Percentiles rank a stretch among this genome's conserved stretches.
Conservation (phyloP, 2,797 vertebrate species). For the Linurgus olivaceus region DNA sequence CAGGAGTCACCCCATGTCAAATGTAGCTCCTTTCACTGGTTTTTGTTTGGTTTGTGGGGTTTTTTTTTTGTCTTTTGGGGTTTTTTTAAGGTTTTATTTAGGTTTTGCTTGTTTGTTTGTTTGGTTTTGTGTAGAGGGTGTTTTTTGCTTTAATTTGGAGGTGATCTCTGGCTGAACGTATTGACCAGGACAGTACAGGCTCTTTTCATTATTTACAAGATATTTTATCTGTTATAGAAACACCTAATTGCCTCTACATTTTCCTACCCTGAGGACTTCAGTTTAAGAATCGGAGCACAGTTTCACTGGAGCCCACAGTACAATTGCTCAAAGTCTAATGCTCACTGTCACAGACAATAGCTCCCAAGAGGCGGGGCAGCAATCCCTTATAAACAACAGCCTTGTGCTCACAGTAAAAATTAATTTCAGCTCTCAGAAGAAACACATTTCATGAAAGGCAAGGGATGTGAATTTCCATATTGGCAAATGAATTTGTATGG, state of each 20-base stretch:
- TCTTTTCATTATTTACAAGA: not conserved
- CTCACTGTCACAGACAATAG: constrained; percentile 19
- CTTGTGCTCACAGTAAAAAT: constrained; percentile 13
- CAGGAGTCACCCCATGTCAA: not conserved
- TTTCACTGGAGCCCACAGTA: not conserved
- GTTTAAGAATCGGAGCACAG: not conserved
- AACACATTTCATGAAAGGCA: not conserved
- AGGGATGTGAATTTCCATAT: constrained; percentile 17
- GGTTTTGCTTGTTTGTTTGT: not conserved
- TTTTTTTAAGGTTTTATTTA: not conserved
- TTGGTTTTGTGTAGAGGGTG: not conserved
- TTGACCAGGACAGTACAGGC: not conserved
- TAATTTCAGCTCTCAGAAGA: constrained; percentile 11
- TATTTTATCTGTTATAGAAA: not conserved
- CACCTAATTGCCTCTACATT: not conserved
- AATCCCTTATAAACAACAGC: constrained; percentile 19
- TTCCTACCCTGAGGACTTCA: not conserved
- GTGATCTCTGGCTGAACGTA: not conserved
- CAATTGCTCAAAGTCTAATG: constrained; percentile 18
- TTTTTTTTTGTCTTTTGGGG: no score
- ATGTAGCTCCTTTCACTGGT: not conserved
- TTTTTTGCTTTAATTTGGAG: not conserved
- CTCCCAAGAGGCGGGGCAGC: not conserved
- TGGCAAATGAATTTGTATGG: not conserved
- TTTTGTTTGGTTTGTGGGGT: not conserved